Evolutionary conservation across 2,113 vertebrate genomes (phyloP), one percentile per base, ranked within the genome.

Genomic region (Candoia aspera): DNA sequence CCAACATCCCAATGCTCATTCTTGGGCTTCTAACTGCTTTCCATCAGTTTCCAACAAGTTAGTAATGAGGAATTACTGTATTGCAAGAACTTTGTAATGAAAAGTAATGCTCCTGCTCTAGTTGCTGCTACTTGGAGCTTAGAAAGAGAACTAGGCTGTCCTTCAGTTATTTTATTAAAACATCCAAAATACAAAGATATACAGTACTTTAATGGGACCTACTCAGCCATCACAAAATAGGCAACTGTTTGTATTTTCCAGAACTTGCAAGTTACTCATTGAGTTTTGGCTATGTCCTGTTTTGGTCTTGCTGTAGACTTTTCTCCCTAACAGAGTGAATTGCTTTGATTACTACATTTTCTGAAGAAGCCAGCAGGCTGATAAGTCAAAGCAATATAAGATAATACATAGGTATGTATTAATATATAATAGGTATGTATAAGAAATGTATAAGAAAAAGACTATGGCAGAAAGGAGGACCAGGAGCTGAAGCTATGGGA

Each of bases 11-110:
- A 85, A 29, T 60, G 23, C 49, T 64, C 37, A 55, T 17, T 91
- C 62, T 84, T 59, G 53, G 84, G 90, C 59, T 64, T 64, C 29
- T 86, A 64, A 53, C 26, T 49, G 53, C 21, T 23, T 91, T 37
- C 84, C n/a, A 64, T 86, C 90, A 64, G 26, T 64, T 91, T 49
- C 46, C 62, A 54, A 8, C 49, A 62, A 62, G 59, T 91, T 84
- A 91, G 49, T 84, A 55, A 15, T 54, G n/a, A 64, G 17, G 54
- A 46, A 58, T n/a, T 17, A 86, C 55, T 64, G 49, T 17, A 86
- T 64, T 64, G 49, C 10, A 84, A 58, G 73, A 59, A 60, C 84
- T 58, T 83, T 84, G 73, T 42, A n/a, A 86, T 60, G 58, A 12
- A 29, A 23, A 21, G 11, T 13, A 62, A 6, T 64, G 53, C 46